These are phyloP conservation scores for Melitaea athalia DNA, from an alignment of 2,888 invertebrate species.

Conservation along the genomic window DNA sequence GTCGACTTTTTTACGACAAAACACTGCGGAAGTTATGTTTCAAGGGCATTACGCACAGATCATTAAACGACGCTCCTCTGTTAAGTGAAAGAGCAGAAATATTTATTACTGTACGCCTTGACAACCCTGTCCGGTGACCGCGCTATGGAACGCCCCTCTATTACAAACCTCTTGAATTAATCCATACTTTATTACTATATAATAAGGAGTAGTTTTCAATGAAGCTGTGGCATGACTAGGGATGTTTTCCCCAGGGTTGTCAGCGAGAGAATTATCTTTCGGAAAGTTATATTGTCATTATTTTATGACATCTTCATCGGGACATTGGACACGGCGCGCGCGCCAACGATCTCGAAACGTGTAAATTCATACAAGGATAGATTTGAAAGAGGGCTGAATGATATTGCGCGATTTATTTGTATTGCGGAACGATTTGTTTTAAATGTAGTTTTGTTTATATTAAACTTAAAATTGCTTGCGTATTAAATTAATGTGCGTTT, in stretches of 20 bases:
- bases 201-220: conserved; percentile 34
- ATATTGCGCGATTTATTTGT: conserved; percentile 47
- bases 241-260: conserved; percentile 54
- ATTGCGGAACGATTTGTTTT: conserved; percentile 36
- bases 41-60: conserved; percentile 73
- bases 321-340: conserved; percentile 52
- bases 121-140: conserved; percentile 60
- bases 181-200: conserved; percentile 4
- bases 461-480: not conserved
- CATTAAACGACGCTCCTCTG: conserved; percentile 69
- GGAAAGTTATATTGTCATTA: conserved; percentile 69
- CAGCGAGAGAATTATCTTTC: conserved; percentile 56
- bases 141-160: conserved; percentile 45
- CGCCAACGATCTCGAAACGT: conserved; percentile 51
- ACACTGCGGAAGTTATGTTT: conserved; percentile 74
- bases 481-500: not conserved
- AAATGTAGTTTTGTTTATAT: conserved; percentile 4
- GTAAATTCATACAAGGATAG: conserved; percentile 53
- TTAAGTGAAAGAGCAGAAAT: conserved; percentile 64
- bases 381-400: conserved; percentile 52
- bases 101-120: conserved; percentile 74
- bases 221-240: conserved; percentile 15
- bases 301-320: conserved; percentile 76
- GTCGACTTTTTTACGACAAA: conserved; percentile 70
- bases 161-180: conserved; percentile 7